Base-by-base conservation (phyloP, 2,113 vertebrate species). In the Pagrus major region DNA sequence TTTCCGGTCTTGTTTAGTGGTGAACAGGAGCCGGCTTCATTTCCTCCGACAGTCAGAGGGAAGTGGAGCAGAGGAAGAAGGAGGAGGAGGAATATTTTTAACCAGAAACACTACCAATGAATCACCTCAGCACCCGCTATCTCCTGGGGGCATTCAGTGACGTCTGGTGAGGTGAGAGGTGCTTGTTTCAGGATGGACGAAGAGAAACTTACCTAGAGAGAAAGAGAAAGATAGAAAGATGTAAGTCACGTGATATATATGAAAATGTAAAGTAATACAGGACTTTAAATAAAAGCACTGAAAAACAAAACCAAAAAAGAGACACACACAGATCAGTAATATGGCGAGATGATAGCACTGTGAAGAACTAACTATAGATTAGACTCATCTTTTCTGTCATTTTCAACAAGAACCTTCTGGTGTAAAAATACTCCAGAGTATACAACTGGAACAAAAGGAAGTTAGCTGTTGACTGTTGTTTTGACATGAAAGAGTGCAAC, bases 201-300 rank as follows among this genome's bases (percentile, higher is more conserved):
- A 76, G 89, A 76, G 75, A 84, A 88, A 93, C 94, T 95, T 94
- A 95, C 94, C 94, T 94, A 92, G 64, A 76, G 49, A 87, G 66
- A 86, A 41, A 75, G 29, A 88, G 65, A 91, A 61, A 91, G 56
- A 91, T 0, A 86, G 23, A 78, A 41, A 78, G 42, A 80, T 1
- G 68, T 85, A 71, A 89, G 82, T 80, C 49, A 87, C 27, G 15
- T 68, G 86, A 66, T 58, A 56, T 27, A 58, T 21, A 51, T 77
- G 12, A 47, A 60, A 31, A 75, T 78, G 35, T 49, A 31, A 49
- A 23, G 71, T 69, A 64, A 35, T 15, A 16, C 18, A 46, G 31
- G 37, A 69, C 14, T 18, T 59, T 23, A 41, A 72, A 54, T 46
- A 5, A 71, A 67, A 66, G 60, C 31, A 64, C 23, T 20, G 37